Conservation (phyloP, 2,888 invertebrate genomes). For the Drosophila pseudotakahashii region DNA sequence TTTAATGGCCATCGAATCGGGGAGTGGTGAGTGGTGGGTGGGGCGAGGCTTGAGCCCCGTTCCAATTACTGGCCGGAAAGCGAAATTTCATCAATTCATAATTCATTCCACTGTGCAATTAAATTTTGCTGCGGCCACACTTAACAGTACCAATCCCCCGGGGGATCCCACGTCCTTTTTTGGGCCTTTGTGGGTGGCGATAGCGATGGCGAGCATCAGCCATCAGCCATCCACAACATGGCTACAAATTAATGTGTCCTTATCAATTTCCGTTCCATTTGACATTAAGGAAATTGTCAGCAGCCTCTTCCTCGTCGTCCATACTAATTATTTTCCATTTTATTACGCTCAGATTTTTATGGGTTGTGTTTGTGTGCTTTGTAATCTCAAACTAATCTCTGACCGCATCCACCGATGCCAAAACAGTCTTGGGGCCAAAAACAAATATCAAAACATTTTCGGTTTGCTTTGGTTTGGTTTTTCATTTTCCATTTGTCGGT, state of each 20-base stretch:
- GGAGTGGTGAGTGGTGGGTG: background rate
- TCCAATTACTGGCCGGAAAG: constrained; percentile 33
- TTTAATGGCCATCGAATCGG: constrained; percentile 48
- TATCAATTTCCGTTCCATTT: constrained; percentile 61
- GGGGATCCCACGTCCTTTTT: constrained; percentile 17
- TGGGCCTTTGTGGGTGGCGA: background rate
- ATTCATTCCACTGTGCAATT: constrained; percentile 50
- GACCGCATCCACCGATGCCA: constrained; percentile 35
- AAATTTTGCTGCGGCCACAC: constrained; percentile 53
- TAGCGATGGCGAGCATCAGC: too few species aligned
- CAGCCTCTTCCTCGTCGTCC: constrained; percentile 2
- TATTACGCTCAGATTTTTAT: constrained; percentile 35
- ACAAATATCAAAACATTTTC: constrained; percentile 26
- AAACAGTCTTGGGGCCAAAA: constrained; percentile 17
- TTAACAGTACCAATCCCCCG: constrained; percentile 43
- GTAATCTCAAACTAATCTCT: constrained; percentile 38
- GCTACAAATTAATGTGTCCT: constrained; percentile 55
- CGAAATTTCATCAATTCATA: constrained; percentile 45
- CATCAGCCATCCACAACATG: constrained; percentile 9
- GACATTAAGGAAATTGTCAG: constrained; percentile 48
- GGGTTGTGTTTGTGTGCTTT: constrained; percentile 11
- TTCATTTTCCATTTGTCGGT: constrained; percentile 27
- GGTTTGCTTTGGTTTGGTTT: constrained; percentile 24
- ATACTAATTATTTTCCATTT: constrained; percentile 41
- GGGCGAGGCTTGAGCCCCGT: background rate